Evolutionary conservation across 2,113 vertebrate species (phyloP), one percentile per base, ranked within the genome.

Genomic region (Tragelaphus buxtoni): DNA sequence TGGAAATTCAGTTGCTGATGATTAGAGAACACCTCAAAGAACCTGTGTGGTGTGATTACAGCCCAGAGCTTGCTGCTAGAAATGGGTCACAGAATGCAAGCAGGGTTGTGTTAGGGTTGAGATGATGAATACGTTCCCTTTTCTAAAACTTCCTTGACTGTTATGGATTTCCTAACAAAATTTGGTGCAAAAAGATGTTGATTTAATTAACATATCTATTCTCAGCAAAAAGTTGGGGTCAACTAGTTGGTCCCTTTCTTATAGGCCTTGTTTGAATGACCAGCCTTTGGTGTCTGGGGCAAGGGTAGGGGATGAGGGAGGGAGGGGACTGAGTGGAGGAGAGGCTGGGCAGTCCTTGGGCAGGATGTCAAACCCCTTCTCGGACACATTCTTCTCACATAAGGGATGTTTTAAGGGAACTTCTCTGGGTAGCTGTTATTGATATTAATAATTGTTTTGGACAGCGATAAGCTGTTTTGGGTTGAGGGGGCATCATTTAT

Each of bases 11-110:
- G 61, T 42, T 82, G 26, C 42, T 93, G 45, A 39, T 49, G 69
- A 61, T 94, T 63, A 94, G 87, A 89, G 61, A 85, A 93, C 14
- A 79, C 87, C n/a, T 96, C 49, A 61, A 30, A 96, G 92, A 90
- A 79, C 58, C 45, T 20, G 6, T 58, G 28, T 39, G 83, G 42
- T n/a, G 5, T 94, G 91, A 95, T 87, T 22, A 63, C 7, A 83
- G 83, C 60, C 60, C 69, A 63, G 79, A 87, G n/a, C 28, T 60
- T 3, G 0, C 30, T 81, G 74, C 65, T 93, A 12, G 92, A 81
- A 60, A 76, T 9, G 32, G 39, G 51, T 35, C 3, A 9, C 12
- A 83, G 49, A 83, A 81, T 26, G 77, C 55, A 84, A 51, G 17
- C 42, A 60, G 45, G 22, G 39, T 35, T 90, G 74, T 8, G 10